phyloP scores from a whole-genome alignment of 1,140 invertebrate genomes.

The Propsilocerus akamusi region DNA sequence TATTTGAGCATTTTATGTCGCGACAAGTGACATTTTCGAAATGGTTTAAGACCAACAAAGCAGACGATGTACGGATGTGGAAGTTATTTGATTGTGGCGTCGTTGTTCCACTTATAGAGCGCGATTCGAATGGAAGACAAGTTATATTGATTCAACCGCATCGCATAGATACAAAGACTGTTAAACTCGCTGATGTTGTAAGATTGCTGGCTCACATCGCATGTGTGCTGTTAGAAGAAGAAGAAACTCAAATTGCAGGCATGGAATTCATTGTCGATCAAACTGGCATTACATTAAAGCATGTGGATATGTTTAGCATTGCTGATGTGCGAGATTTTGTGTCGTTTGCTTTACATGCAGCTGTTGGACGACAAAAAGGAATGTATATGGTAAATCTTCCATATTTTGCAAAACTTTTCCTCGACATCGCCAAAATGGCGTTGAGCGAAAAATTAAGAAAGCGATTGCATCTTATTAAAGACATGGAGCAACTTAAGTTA shows the following conservation, averaged over 20 bases:
- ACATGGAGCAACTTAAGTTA: neutral
- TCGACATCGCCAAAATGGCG: neutral
- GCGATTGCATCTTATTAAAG: neutral
- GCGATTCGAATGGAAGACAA: neutral
- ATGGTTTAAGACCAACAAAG: neutral
- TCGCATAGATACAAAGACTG: neutral
- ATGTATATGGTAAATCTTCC: neutral
- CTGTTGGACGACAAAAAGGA: neutral
- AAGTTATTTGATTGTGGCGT: neutral
- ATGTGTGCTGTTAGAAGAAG: neutral
- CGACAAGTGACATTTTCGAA: neutral
- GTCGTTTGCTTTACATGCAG: neutral
- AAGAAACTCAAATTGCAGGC: neutral
- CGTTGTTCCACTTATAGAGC: neutral
- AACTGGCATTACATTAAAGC: neutral
- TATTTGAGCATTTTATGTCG: neutral
- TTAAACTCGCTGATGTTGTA: neutral
- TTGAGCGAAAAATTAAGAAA: neutral
- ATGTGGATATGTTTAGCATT: neutral
- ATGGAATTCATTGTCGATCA: neutral
- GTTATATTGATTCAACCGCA: neutral
- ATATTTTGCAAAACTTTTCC: neutral
- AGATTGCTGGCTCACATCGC: neutral
- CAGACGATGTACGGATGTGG: neutral
- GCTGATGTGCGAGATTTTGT: neutral